Percentiles rank a stretch among this genome's conserved stretches.
Conservation (phyloP, 2,113 vertebrate genomes). For the Mobula birostris region DNA sequence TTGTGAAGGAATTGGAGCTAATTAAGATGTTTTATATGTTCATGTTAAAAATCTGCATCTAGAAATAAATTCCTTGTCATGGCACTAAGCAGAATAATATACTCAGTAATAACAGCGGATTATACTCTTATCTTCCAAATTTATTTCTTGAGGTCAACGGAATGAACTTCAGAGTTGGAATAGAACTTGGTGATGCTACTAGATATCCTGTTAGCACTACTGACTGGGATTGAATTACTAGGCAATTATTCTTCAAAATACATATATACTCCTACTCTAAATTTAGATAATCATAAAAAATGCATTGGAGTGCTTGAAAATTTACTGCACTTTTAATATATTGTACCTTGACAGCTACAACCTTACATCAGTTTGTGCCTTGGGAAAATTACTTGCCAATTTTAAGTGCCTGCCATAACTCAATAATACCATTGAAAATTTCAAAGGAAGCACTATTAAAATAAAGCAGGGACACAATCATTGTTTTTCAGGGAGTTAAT, state of each 20-base stretch:
- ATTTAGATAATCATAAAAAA: not conserved
- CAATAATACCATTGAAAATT: not conserved
- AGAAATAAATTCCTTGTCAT: no score
- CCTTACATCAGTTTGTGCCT: not conserved
- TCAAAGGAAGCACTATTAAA: not conserved
- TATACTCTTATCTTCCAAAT: no score
- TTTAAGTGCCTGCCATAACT: not conserved
- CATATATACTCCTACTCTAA: not conserved
- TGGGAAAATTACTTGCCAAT: not conserved
- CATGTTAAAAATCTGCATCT: not conserved
- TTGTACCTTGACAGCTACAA: not conserved
- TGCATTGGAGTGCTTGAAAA: not conserved
- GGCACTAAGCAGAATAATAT: no score
- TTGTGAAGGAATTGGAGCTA: not conserved
- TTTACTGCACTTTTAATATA: slow-evolving; percentile 18
- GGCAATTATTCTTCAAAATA: not conserved
- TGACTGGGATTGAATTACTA: no score
- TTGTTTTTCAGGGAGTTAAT: not conserved
- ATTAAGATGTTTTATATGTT: not conserved
- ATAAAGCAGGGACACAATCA: not conserved
- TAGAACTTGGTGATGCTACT: no score
- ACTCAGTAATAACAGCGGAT: no score
- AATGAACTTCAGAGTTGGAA: no score
- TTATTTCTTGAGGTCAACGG: no score
- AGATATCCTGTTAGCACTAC: no score